A percentile compares a stretch with the other conserved stretches of the same genome.
phyloP scores from a whole-genome alignment of 2,888 invertebrate species.

The Philonicus albiceps region DNA sequence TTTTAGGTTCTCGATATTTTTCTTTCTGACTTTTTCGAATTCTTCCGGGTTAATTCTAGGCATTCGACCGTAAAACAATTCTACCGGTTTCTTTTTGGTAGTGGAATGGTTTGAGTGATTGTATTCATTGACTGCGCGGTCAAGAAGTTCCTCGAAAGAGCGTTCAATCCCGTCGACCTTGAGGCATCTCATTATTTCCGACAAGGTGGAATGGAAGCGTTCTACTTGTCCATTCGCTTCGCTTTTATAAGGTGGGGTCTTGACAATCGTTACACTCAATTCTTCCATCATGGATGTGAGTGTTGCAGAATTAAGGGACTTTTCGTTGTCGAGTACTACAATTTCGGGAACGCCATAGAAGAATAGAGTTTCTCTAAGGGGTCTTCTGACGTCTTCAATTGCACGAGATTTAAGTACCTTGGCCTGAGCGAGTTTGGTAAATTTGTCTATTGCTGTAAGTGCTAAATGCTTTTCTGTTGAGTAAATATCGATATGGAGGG shows the following conservation, averaged over 20 bases:
- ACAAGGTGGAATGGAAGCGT: conserved; percentile 49
- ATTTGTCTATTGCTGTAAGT: conserved; percentile 45
- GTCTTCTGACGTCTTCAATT: conserved; percentile 15
- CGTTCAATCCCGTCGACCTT: conserved; percentile 28
- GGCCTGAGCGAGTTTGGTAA: conserved; percentile 43
- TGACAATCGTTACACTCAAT: conserved; percentile 46
- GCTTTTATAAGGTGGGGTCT: conserved; percentile 46
- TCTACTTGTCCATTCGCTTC: conserved; percentile 48
- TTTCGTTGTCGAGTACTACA: conserved; percentile 39
- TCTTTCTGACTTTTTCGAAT: conserved; percentile 43
- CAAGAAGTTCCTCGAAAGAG: conserved; percentile 46
- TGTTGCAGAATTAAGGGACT: conserved; percentile 16
- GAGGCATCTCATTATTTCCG: conserved; percentile 49
- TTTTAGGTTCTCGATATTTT: conserved; percentile 45
- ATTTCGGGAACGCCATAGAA: conserved; percentile 27
- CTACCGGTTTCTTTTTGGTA: conserved; percentile 48
- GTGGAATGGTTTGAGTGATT: no score
- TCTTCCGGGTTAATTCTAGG: conserved; percentile 43
- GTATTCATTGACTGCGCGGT: conserved; percentile 46
- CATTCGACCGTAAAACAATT: conserved; percentile 45
- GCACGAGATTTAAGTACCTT: conserved; percentile 32
- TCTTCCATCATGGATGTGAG: conserved; percentile 42
- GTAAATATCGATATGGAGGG: conserved; percentile 42
- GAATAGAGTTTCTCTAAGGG: conserved; percentile 11
- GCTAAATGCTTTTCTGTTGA: conserved; percentile 40